phyloP scores from a whole-genome alignment of 2,797 vertebrate genomes.

The Hyperoplus immaculatus region DNA sequence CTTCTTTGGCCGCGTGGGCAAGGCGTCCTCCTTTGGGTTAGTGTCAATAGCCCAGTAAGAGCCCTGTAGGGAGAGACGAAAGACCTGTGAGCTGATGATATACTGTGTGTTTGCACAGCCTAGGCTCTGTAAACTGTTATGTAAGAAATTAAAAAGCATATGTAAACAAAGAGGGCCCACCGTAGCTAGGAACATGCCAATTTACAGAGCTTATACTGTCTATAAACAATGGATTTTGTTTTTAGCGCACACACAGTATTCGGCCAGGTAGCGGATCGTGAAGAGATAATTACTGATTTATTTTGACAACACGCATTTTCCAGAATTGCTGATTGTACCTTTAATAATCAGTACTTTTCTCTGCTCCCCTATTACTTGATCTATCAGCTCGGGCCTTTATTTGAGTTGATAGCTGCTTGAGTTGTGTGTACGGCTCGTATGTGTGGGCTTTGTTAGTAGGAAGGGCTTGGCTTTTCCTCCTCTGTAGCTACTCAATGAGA shows the following conservation, averaged over 20 bases:
- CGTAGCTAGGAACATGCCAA: no score
- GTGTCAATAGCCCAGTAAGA: conserved; percentile 96
- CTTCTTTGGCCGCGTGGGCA: conserved; percentile 94
- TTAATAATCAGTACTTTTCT: conserved; percentile 24
- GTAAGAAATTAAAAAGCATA: no score
- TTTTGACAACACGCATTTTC: conserved; percentile 7
- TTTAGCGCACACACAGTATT: no score
- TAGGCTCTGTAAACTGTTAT: neutral
- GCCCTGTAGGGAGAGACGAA: conserved; percentile 82
- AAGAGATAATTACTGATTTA: no score
- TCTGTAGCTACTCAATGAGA: conserved; percentile 68
- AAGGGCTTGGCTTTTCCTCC: conserved; percentile 62
- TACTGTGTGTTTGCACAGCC: conserved; percentile 8
- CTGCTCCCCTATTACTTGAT: conserved; percentile 33
- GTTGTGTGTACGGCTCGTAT: conserved; percentile 47
- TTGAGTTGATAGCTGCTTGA: conserved; percentile 54
- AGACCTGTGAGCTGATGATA: conserved; percentile 42
- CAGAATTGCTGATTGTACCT: conserved; percentile 33
- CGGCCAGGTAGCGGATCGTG: no score
- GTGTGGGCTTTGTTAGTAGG: conserved; percentile 69
- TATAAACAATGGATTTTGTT: no score
- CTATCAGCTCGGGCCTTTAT: conserved; percentile 42
- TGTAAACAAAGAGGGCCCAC: no score
- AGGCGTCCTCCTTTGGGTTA: conserved; percentile 93
- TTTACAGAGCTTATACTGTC: no score